These are phyloP conservation scores for Buphagus erythrorhynchus DNA, from an alignment of 2,797 vertebrate genomes.

Conservation along the genomic window DNA sequence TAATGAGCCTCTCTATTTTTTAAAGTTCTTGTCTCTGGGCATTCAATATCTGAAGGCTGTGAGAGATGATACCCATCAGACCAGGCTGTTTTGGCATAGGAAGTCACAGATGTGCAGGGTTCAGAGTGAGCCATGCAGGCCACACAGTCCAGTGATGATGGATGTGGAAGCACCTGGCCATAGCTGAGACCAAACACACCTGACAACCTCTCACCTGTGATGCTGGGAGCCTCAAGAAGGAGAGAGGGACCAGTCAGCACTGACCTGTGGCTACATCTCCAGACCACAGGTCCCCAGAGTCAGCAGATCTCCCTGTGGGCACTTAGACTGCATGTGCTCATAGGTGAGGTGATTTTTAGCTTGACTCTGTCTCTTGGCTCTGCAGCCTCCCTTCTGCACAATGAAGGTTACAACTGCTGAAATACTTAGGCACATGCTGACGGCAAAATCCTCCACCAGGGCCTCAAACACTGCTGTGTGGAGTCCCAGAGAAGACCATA, in stretches of 20 bases:
- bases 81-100: neutral
- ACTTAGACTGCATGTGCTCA: neutral
- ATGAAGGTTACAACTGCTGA: neutral
- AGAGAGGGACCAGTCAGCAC: neutral
- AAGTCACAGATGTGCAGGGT: neutral
- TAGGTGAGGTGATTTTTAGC: neutral
- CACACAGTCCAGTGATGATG: accelerated
- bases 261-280: neutral
- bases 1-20: neutral
- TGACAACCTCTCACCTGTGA: neutral
- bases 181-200: neutral
- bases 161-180: accelerated
- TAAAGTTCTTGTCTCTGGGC: neutral
- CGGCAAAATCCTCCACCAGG: neutral
- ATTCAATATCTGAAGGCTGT: neutral
- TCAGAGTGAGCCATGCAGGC: neutral
- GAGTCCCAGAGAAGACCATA: neutral
- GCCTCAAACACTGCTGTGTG: neutral
- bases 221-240: neutral
- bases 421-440: neutral
- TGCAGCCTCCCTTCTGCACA: neutral
- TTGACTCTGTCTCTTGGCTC: neutral
- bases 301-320: accelerated
- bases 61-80: neutral
- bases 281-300: neutral